These are phyloP conservation scores for Synergus itoensis DNA, from an alignment of 2,888 invertebrate genomes.

Conservation along the genomic window DNA sequence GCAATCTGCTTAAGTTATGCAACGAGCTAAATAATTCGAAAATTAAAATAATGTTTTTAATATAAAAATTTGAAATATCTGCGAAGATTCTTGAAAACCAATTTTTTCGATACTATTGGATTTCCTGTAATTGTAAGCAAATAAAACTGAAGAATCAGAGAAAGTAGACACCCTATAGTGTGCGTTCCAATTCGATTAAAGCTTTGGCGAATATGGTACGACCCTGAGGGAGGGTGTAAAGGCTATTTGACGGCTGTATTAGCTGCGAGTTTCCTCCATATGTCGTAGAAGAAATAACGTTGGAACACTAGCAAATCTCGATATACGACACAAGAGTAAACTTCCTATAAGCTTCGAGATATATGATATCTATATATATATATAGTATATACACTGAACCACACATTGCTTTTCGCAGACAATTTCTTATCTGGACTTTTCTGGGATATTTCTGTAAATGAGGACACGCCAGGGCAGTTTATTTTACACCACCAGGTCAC, in stretches of 20 bases:
- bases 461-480: conserved; percentile 38
- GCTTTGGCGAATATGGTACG: conserved; percentile 31
- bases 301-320: conserved; percentile 19
- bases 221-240: conserved; percentile 45
- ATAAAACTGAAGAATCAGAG: not conserved
- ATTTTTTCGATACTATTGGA: too few relatives aligned
- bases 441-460: conserved; percentile 47
- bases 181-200: conserved; percentile 37
- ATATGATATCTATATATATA: conserved; percentile 3
- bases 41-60: too few relatives aligned
- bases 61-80: too few relatives aligned
- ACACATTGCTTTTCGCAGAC: conserved; percentile 29
- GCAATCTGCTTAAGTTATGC: too few relatives aligned
- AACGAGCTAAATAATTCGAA: too few relatives aligned
- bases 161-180: conserved; percentile 3
- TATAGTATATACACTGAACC: not conserved
- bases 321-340: conserved; percentile 43
- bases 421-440: conserved; percentile 49
- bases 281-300: conserved; percentile 34
- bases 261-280: conserved; percentile 44
- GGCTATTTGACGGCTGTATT: conserved; percentile 48
- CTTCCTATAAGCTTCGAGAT: conserved; percentile 44
- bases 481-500: not conserved
- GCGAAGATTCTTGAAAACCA: too few relatives aligned
- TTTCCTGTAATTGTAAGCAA: not conserved